phyloP scores from a whole-genome alignment of 2,888 invertebrate species.

The Drosophila multiciliata region DNA sequence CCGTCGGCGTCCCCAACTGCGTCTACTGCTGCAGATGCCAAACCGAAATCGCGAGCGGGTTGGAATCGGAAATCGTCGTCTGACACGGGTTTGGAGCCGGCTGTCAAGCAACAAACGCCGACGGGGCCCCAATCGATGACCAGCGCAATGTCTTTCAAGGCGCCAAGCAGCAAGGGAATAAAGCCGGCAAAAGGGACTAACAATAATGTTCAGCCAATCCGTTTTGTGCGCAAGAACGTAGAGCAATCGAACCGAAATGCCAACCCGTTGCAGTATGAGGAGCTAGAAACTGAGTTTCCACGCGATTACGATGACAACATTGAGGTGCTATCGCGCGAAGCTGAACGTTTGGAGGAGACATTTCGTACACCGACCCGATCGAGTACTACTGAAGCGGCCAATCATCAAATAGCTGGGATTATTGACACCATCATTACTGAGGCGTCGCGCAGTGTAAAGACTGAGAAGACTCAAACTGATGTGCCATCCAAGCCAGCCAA shows the following conservation, averaged over 20 bases:
- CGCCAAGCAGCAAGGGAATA: constrained; percentile 34
- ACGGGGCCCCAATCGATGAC: constrained; percentile 54
- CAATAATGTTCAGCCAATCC: constrained; percentile 78
- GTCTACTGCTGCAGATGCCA: constrained; percentile 39
- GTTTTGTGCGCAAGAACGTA: constrained; percentile 84
- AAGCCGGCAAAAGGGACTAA: constrained; percentile 55
- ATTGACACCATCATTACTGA: constrained; percentile 72
- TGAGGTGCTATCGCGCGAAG: constrained; percentile 84
- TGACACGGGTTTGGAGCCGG: constrained; percentile 68
- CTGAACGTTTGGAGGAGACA: constrained; percentile 85
- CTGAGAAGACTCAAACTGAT: constrained; percentile 63
- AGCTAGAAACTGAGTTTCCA: constrained; percentile 85
- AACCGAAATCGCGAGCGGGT: constrained; percentile 61
- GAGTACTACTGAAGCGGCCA: constrained; percentile 62
- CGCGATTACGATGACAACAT: constrained; percentile 85
- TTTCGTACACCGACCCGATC: constrained; percentile 82
- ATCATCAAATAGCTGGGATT: constrained; percentile 69
- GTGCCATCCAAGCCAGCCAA: constrained; percentile 63
- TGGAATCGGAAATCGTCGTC: constrained; percentile 66
- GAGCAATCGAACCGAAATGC: constrained; percentile 82
- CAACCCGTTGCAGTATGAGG: constrained; percentile 79
- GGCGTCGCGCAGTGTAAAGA: constrained; percentile 65
- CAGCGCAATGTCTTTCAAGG: constrained; percentile 48
- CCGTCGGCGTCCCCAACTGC: constrained; percentile 33
- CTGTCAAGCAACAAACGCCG: constrained; percentile 49